phyloP scores from a whole-genome alignment of 2,888 invertebrate species.

The Plebejus melissa region DNA sequence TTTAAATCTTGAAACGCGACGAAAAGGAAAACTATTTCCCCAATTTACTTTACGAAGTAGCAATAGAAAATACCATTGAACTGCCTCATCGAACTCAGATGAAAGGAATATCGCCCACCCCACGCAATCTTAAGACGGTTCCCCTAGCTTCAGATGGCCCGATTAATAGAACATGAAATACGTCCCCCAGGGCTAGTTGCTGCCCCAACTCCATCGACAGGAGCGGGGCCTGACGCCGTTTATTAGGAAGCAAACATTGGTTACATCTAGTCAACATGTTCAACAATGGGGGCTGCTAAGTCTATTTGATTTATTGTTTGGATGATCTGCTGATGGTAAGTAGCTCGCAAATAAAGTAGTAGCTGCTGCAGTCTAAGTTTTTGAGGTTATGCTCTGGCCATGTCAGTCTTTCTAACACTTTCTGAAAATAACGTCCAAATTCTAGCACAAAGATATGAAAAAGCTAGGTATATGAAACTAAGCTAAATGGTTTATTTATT shows the following conservation, averaged over 20 bases:
- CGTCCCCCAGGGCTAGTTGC: conserved; percentile 49
- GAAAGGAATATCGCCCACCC: conserved; percentile 49
- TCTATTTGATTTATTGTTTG: neutral
- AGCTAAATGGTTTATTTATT: neutral
- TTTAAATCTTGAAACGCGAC: neutral
- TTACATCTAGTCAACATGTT: conserved; percentile 32
- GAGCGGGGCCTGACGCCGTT: conserved; percentile 50
- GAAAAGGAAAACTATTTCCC: neutral
- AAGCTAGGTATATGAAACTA: neutral
- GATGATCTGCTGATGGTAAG: neutral
- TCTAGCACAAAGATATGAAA: no score
- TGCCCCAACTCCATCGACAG: conserved; percentile 53
- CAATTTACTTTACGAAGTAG: conserved; percentile 36
- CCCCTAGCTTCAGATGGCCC: conserved; percentile 44
- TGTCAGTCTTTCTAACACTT: no score
- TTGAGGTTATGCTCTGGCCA: no score
- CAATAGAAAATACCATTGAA: neutral
- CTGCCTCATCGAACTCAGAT: conserved; percentile 29
- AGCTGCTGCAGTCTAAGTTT: no score
- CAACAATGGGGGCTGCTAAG: conserved; percentile 1
- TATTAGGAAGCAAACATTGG: conserved; percentile 61
- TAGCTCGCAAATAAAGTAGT: conserved; percentile 4
- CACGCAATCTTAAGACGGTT: conserved; percentile 33
- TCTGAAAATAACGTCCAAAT: no score
- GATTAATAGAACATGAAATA: conserved; percentile 60